Evolutionary conservation across 1,140 invertebrate species (phyloP).

Genomic region (Andricus grossulariae): DNA sequence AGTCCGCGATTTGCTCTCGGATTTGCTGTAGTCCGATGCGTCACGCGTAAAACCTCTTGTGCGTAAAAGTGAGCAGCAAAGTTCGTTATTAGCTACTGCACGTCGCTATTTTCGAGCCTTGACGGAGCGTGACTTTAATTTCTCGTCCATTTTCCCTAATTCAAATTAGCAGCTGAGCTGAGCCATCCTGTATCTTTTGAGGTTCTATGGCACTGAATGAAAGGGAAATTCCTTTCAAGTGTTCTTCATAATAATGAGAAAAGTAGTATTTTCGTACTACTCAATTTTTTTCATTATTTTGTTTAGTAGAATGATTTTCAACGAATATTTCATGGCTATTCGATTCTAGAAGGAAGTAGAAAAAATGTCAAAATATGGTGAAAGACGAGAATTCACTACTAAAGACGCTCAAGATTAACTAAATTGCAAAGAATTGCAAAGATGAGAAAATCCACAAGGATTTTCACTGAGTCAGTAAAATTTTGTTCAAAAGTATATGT

Average conservation of each 20-base stretch:
- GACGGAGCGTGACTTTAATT: slow-evolving; percentile 19
- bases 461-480: no score
- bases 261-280: no score
- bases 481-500: no score
- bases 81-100: slow-evolving; percentile 17
- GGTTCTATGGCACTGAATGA: neutral
- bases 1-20: neutral
- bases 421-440: neutral
- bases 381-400: slow-evolving; percentile 5
- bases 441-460: no score
- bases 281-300: no score
- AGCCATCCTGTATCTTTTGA: neutral
- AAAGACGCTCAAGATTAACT: slow-evolving; percentile 7
- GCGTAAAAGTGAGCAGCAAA: slow-evolving; percentile 14
- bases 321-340: neutral
- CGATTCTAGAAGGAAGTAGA: neutral
- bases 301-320: neutral
- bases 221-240: neutral
- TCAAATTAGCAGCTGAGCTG: neutral
- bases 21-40: neutral
- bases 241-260: no score
- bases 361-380: neutral
- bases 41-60: neutral
- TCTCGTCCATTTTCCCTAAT: slow-evolving; percentile 1
- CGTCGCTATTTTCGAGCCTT: slow-evolving; percentile 15